These are phyloP conservation scores for Drosophila nr. perissopoda DNA, from an alignment of 2,888 invertebrate species.

Conservation along the genomic window DNA sequence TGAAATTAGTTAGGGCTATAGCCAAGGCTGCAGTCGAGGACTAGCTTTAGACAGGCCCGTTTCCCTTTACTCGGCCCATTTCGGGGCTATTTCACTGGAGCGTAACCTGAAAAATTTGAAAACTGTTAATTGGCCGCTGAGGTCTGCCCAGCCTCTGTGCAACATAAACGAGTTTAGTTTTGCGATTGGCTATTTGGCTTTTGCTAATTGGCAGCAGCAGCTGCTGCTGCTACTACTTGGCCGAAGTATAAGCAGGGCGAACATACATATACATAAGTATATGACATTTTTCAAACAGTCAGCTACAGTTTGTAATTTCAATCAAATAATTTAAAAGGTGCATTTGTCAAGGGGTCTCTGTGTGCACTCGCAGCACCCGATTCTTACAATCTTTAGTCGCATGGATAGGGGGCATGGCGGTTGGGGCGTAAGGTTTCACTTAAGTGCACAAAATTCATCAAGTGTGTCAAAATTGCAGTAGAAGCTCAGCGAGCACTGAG, in stretches of 20 bases:
- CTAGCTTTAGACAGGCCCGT: conserved; percentile 1
- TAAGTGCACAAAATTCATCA: conserved; percentile 71
- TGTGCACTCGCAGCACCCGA: conserved; percentile 4
- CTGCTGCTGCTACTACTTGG: background rate
- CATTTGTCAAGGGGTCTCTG: conserved; percentile 42
- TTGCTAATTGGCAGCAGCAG: conserved; percentile 51
- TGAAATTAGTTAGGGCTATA: conserved; percentile 66
- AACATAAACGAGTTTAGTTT: conserved; percentile 27
- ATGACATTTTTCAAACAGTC: background rate
- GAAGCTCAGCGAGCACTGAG: conserved; percentile 55
- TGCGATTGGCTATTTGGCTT: conserved; percentile 28
- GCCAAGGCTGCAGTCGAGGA: conserved; percentile 46
- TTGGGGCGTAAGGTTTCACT: conserved; percentile 18
- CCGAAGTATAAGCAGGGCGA: background rate
- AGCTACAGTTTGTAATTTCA: conserved; percentile 39
- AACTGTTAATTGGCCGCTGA: conserved; percentile 74
- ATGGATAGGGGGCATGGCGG: conserved; percentile 12
- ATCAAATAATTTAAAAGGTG: conserved; percentile 62
- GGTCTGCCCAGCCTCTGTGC: conserved; percentile 5
- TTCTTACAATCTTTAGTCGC: conserved; percentile 19
- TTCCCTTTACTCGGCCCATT: background rate
- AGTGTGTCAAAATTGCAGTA: conserved; percentile 76
- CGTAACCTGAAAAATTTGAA: conserved; percentile 50
- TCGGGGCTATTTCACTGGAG: conserved; percentile 10
- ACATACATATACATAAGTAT: conserved; percentile 2